Base-by-base conservation (phyloP, 2,888 invertebrate species). In the Chloromyia formosa region DNA sequence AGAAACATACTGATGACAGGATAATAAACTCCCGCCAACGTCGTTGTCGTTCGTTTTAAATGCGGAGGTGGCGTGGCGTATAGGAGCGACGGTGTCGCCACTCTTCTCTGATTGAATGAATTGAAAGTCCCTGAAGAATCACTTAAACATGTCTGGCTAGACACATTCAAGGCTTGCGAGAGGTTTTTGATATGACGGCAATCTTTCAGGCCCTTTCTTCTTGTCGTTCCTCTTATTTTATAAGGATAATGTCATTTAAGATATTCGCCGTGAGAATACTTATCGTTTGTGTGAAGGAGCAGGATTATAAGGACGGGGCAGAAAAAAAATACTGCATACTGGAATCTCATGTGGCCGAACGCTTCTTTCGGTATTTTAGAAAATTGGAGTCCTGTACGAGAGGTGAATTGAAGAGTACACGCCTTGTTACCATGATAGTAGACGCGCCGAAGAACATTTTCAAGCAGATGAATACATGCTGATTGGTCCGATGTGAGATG, bases 81-180 rank as follows among this genome's bases (percentile, higher is more conserved):
- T 12, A 12, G 42, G 42, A 42, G 42, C 42, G 7, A 42, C 5
- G 2, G 5, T n/a, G 49, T n/a, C 40, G 1, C 16, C 62, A 35
- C 1, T 12, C 40, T 27, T 23, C 16, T 16, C 54, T 69, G 68
- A 69, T 69, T 69, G 54, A 45, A 54, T 27, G 68, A 69, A 69
- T 54, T 69, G 68, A 69, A 69, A 54, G 71, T 35, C 42, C 71
- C 71, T 72, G 72, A 76, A 76, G 76, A 62, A 74, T 69, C 75
- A 75, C 73, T 75, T 66, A 64, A 76, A 61, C 69, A 76, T 76
- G 76, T 75, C 76, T 76, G 76, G 76, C 76, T 75, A 76, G 76
- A 76, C 76, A 75, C 75, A 74, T 76, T 76, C 76, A 76, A 73
- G 68, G 56, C 61, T 68, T 62, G 40, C 45, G 66, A 76, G 76